Evolutionary conservation across 2,113 vertebrate species (phyloP), one percentile per base, ranked within the genome.

Genomic region (Meles meles): DNA sequence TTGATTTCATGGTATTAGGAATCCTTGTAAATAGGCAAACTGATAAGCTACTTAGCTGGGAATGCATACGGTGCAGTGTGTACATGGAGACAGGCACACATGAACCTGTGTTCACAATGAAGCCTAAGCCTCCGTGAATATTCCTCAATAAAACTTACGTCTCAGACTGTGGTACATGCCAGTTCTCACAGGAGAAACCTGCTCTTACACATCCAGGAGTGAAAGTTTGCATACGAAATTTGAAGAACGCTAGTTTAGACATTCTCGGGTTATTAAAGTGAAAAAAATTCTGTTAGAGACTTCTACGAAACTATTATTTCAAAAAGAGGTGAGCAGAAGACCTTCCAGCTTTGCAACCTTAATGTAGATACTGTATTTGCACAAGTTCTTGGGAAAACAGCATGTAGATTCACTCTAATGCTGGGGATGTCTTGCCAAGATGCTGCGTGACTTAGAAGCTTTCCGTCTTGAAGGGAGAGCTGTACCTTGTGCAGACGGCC

Each of bases 261-360:
- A 44, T 92, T 83, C 97, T 59, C 52, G 79, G 63, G 79, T 88
- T 96, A 86, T 85, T 72, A 90, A 63, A 74, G 39, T 89, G 85
- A 71, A 77, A 80, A 94, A 20, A 61, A 84, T 93, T 23, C 31
- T 57, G 74, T 74, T 52, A 67, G 39, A 67, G 79, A 89, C 34
- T 81, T 96, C 39, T 69, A 82, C 27, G 87, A 90, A 94, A 72
- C 76, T 69, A 88, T 77, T 86, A 88, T 80, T 96, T 97, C 83
- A 96, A 85, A 95, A 82, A 94, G 34, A 95, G 42, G 80, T 77
- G 92, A 93, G 44, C 1, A 7, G 9, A 27, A 67, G 52, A 72
- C 29, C 47, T 83, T 97, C 42, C 61, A 74, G 92, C n/a, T 84
- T 72, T 15, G 42, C n/a, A 52, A 87, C 29, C 81, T 92, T 87